Evolutionary conservation across 2,113 vertebrate species (phyloP).

Genomic region (Ageneiosus marmoratus): DNA sequence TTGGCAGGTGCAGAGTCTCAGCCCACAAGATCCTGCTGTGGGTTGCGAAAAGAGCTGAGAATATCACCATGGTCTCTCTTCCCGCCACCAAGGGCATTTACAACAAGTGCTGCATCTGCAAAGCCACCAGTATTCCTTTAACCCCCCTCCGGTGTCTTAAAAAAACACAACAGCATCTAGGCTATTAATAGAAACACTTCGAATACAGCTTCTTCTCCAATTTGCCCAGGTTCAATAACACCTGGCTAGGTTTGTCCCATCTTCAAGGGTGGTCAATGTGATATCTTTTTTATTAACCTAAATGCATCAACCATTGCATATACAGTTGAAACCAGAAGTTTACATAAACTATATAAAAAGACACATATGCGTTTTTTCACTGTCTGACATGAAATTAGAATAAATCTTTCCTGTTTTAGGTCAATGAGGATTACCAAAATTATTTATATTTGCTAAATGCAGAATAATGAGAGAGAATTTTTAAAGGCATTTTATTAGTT

Average conservation of each 20-base stretch:
- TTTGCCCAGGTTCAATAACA: not conserved
- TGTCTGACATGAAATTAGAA: too few relatives aligned
- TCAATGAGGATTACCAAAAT: too few relatives aligned
- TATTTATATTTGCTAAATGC: too few relatives aligned
- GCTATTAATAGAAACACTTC: not conserved
- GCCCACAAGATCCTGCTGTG: conserved; percentile 6
- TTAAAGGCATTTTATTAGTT: too few relatives aligned
- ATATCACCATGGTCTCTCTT: not conserved
- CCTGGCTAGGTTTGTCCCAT: not conserved
- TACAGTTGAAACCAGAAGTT: too few relatives aligned
- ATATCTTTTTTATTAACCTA: too few relatives aligned
- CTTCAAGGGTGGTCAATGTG: too few relatives aligned
- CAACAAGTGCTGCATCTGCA: not conserved
- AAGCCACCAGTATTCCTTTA: not conserved
- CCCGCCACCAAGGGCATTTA: not conserved
- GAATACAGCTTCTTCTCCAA: not conserved
- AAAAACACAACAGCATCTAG: not conserved
- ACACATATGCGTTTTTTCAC: too few relatives aligned
- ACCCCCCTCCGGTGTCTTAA: not conserved
- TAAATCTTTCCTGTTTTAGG: too few relatives aligned
- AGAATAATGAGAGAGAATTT: too few relatives aligned
- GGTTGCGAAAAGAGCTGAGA: conserved; percentile 1
- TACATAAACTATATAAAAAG: too few relatives aligned
- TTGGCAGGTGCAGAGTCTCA: not conserved
- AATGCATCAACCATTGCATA: too few relatives aligned